Base-by-base conservation (phyloP, 2,888 invertebrate species). In the Phorcus lineatus region DNA sequence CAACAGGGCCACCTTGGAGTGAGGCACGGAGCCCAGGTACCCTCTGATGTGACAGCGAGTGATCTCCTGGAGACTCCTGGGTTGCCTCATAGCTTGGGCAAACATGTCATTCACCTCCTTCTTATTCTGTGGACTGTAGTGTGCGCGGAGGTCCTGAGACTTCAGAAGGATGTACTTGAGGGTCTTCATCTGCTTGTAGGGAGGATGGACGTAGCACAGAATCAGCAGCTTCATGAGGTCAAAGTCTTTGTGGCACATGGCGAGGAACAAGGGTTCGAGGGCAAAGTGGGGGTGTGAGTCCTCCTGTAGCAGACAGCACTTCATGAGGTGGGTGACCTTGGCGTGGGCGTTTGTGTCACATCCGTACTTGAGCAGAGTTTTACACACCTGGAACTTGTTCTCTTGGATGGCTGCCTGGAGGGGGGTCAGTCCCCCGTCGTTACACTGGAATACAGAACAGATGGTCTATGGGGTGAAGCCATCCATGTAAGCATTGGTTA, bases 201-300 rank as follows among this genome's bases (percentile, higher is more conserved):
- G 91, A n/a, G 87, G 79, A 36, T 81, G 80, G 57, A 87, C 87
- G 78, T 90, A 90, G 78, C 90, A 91, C 13, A 85, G 77, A 13
- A 92, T 81, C n/a, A 92, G 78, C 57, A 91, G 77, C 77, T 88
- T 83, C 66, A 92, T 82, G 79, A 91, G 84, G 57, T 90, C 87
- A 16, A 91, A 75, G 88, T 90, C 90, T 84, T 90, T 90, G 82
- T 91, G 91, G 57, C 90, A 89, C 81, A 92, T 81, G 47, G 91
- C 90, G 55, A 88, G 83, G 82, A 91, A 92, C 47, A 93, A 79
- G 3, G 93, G 92, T 80, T 92, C 91, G 74, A 92, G 86, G 78
- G 89, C 91, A 78, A 92, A 88, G 84, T 92, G 92, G 2, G 92
- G 92, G 81, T 92, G 92, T 2, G 83, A 36, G 83, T 92, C 92